Evolutionary conservation across 1,140 invertebrate species (phyloP).

Genomic region (Tenebrio molitor): DNA sequence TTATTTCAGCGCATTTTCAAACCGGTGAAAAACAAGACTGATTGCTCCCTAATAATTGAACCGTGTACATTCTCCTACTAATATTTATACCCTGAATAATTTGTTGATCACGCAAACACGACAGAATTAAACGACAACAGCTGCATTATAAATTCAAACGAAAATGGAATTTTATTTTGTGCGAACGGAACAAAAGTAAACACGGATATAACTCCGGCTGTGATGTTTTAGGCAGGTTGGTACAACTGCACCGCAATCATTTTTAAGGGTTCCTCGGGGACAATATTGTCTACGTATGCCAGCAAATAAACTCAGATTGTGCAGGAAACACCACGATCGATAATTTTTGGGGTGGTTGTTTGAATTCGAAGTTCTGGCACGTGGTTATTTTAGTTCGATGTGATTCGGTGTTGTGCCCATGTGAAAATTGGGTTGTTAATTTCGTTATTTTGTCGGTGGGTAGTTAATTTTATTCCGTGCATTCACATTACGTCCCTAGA

Average conservation of each 20-base stretch:
- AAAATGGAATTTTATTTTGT: conserved; percentile 3
- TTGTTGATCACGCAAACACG: conserved; percentile 4
- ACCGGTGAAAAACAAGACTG: conserved; percentile 45
- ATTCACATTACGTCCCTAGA: background rate
- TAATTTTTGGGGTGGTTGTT: conserved; percentile 13
- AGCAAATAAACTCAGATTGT: conserved; percentile 51
- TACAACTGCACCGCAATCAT: conserved; percentile 53
- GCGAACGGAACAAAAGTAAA: conserved; percentile 29
- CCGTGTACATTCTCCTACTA: conserved; percentile 31
- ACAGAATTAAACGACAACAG: background rate
- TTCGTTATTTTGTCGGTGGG: background rate
- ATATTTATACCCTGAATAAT: background rate
- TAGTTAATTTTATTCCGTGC: background rate
- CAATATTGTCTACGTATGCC: conserved; percentile 54
- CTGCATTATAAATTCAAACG: background rate
- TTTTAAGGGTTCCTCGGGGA: conserved; percentile 52
- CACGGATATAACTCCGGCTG: conserved; percentile 8
- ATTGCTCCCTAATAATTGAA: conserved; percentile 50
- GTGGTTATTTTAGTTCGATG: too few species aligned
- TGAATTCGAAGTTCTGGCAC: too few species aligned
- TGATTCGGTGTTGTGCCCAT: too few species aligned
- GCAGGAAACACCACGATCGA: conserved; percentile 10
- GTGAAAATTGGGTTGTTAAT: conserved; percentile 2
- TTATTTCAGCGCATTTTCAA: conserved; percentile 45
- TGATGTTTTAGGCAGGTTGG: conserved; percentile 4